Evolutionary conservation across 1,140 invertebrate genomes (phyloP), one percentile per base, ranked within the genome.

Genomic region (Macrobrachium nipponense): DNA sequence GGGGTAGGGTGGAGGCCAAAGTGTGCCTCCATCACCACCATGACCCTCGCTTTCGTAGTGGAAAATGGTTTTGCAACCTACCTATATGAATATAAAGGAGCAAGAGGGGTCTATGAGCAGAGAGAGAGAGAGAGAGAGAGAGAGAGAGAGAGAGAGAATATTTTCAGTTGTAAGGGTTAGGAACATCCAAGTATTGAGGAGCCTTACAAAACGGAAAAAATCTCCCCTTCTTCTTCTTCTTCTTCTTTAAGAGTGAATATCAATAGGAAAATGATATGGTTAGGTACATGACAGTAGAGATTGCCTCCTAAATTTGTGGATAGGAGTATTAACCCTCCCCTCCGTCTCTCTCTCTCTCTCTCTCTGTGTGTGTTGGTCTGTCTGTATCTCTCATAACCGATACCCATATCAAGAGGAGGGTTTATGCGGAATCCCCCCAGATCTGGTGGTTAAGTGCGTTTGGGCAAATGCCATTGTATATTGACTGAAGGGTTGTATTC

Each of bases 1-100:
- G 61, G 61, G 61, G 61, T 15, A 17, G n/a, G 61, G 5, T 15
- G 61, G 61, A n/a, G 61, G 61, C 15, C n/a, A n/a, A n/a, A 62
- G 61, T n/a, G 64, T 27, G 12, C n/a, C 64, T 27, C 64, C 27
- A 27, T 68, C 27, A 36, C 27, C 27, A 36, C 27, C 27, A 36
- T 36, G 27, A 36, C 27, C 27, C 27, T 36, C 27, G 1, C 27
- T 36, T 70, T 70, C 66, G 79, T 62, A 80, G 79, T 44, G 15
- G 17, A 18, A 18, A 18, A 80, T 80, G 79, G 70, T 80, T 80
- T 51, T 80, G 79, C 66, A 80, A 51, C 15, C 43, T 73, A 15
- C 15, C 17, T 27, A 51, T 73, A 44, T 73, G 72, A 73, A 73
- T 73, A 73, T 73, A 58, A 77, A 44, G 75, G 76, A 61, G 14